Percentiles rank a stretch among this genome's conserved stretches.
These are phyloP conservation scores for Sardina pilchardus DNA, from an alignment of 2,113 vertebrate species.

Conservation along the genomic window DNA sequence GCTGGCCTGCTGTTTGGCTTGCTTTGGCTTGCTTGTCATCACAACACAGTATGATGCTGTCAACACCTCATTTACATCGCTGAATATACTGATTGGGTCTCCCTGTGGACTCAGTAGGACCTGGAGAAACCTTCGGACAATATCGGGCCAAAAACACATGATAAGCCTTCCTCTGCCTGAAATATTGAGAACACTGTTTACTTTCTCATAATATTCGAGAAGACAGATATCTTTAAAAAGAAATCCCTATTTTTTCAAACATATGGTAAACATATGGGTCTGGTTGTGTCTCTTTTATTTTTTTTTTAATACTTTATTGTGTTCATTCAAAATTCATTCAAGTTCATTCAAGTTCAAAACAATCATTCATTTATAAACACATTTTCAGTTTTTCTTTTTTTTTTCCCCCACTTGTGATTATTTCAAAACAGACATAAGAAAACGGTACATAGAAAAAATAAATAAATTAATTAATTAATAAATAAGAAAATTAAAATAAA, in stretches of 20 bases:
- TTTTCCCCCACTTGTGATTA: no score
- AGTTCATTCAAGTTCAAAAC: no score
- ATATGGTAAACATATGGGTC: background rate
- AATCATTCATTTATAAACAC: no score
- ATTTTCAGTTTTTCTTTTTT: no score
- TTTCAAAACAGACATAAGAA: no score
- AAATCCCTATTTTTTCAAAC: background rate
- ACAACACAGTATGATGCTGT: background rate
- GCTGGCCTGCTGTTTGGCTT: background rate
- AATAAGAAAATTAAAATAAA: no score
- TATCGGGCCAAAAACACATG: background rate
- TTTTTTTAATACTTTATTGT: no score
- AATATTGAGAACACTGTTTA: background rate
- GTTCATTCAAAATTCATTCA: no score
- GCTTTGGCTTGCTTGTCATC: background rate
- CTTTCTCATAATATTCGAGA: background rate
- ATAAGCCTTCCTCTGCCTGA: background rate
- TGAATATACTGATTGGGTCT: background rate
- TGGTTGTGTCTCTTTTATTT: background rate
- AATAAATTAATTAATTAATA: no score
- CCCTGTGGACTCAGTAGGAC: background rate
- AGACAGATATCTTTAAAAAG: background rate
- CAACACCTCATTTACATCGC: conserved; percentile 8
- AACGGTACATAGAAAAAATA: no score
- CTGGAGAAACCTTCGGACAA: background rate